phyloP scores from a whole-genome alignment of 2,113 vertebrate species.

The Myxocyprinus asiaticus region DNA sequence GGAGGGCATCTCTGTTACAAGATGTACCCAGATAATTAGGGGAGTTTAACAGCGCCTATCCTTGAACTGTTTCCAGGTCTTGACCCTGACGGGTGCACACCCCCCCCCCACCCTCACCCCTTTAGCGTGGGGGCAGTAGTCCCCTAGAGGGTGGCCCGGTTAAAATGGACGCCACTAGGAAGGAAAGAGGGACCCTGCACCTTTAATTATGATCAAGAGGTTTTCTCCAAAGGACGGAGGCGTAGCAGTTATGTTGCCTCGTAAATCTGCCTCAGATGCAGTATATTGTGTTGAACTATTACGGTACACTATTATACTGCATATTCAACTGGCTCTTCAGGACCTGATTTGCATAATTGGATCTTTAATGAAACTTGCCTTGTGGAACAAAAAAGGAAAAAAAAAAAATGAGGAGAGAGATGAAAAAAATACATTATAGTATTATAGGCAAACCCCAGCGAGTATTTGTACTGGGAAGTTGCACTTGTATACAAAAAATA shows the following conservation, averaged over 20 bases:
- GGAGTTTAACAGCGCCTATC: slow-evolving; percentile 53
- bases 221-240: slow-evolving; percentile 85
- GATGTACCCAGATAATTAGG: slow-evolving; percentile 49
- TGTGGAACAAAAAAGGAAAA: slow-evolving; percentile 72
- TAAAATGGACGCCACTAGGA: slow-evolving; percentile 65
- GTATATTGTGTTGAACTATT: slow-evolving; percentile 87
- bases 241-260: slow-evolving; percentile 88
- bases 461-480: slow-evolving; percentile 59
- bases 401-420: slow-evolving; percentile 54
- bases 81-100: slow-evolving; percentile 40
- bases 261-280: slow-evolving; percentile 86
- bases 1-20: slow-evolving; percentile 33
- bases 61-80: slow-evolving; percentile 55
- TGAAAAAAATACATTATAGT: slow-evolving; percentile 49
- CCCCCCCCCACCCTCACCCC: slow-evolving; percentile 13
- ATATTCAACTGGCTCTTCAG: slow-evolving; percentile 86
- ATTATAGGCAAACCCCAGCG: slow-evolving; percentile 52
- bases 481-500: slow-evolving; percentile 65
- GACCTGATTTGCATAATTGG: slow-evolving; percentile 95
- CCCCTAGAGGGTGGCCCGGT: slow-evolving; percentile 50
- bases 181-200: slow-evolving; percentile 83
- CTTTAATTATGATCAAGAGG: slow-evolving; percentile 97
- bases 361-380: slow-evolving; percentile 94
- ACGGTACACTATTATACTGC: slow-evolving; percentile 85
- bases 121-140: slow-evolving; percentile 15